Evolutionary conservation across 1,140 invertebrate species (phyloP).

Genomic region (Tetragnatha versicolor): DNA sequence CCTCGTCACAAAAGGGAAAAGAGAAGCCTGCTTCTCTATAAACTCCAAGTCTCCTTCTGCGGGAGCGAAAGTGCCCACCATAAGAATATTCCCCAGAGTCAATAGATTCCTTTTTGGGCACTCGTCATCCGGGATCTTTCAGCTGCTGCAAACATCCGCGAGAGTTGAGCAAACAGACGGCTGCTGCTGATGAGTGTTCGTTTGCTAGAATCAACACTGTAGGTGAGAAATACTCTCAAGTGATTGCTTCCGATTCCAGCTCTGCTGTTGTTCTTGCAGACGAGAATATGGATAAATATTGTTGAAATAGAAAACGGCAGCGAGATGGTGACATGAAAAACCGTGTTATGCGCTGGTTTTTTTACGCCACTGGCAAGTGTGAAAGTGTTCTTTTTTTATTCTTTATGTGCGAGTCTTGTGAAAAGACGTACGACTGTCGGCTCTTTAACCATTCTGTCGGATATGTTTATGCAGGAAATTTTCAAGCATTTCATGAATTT

Average conservation of each 20-base stretch:
- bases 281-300: constrained; percentile 39
- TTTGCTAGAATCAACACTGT: constrained; percentile 40
- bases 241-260: constrained; percentile 10
- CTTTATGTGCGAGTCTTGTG: too few species aligned
- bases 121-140: constrained; percentile 11
- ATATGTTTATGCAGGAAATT: too few species aligned
- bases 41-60: too few species aligned
- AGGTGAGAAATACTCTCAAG: constrained; percentile 33
- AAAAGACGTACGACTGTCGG: too few species aligned
- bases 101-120: not conserved
- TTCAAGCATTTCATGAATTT: too few species aligned
- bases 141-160: constrained; percentile 40
- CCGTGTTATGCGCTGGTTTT: too few species aligned
- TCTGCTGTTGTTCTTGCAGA: not conserved
- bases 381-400: too few species aligned
- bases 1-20: too few species aligned
- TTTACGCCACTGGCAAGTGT: too few species aligned
- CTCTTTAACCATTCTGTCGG: too few species aligned
- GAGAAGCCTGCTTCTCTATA: too few species aligned
- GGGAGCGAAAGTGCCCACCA: too few species aligned
- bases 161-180: constrained; percentile 43
- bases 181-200: constrained; percentile 35
- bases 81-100: constrained; percentile 3
- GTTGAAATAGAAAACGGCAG: not conserved
- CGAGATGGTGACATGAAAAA: not conserved